Evolutionary conservation across 2,113 vertebrate species (phyloP), one percentile per base, ranked within the genome.

Genomic region (Lophochroa leadbeateri): DNA sequence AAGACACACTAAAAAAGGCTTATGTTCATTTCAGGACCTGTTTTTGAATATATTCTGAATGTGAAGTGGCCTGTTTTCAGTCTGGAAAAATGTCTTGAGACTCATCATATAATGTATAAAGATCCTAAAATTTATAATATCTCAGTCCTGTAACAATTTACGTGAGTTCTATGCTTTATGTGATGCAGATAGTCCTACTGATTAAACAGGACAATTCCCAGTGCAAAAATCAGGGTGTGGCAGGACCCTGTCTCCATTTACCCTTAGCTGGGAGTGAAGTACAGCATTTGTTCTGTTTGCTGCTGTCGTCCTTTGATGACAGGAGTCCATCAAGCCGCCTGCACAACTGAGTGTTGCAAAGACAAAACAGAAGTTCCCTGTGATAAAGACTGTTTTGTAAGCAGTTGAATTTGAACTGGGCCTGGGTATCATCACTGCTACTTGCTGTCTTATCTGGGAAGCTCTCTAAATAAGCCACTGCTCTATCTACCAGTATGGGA

Each of bases 381-480:
- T 46, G 95, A 97, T 95, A 96, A 92, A 75, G 49, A 17, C 24
- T 52, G 21, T 57, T 89, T 53, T 29, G 10, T 74, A 82, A 87
- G 85, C 19, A 82, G 92, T 3, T 89, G 90, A 70, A 28, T 86
- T 95, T 89, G 89, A 78, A 6, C 60, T 20, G 69, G 21, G 47
- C 33, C 75, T 94, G 91, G 29, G 31, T 82, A 69, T 80, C 80
- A 35, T 89, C 76, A 49, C 24, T 69, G 64, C 70, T 93, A 31
- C 86, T 93, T 84, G 65, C 77, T 80, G 35, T 28, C 78, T 93
- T 97, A 97, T 97, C 95, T 92, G 71, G 44, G 68, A 88, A 81
- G 77, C n/a, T 86, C 71, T 52, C 82, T 69, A 95, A 95, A 96
- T 93, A 95, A 88, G 69, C 61, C n/a, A 44, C 71, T 37, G 55